phyloP scores from a whole-genome alignment of 2,113 vertebrate species.

The Meriones unguiculatus region DNA sequence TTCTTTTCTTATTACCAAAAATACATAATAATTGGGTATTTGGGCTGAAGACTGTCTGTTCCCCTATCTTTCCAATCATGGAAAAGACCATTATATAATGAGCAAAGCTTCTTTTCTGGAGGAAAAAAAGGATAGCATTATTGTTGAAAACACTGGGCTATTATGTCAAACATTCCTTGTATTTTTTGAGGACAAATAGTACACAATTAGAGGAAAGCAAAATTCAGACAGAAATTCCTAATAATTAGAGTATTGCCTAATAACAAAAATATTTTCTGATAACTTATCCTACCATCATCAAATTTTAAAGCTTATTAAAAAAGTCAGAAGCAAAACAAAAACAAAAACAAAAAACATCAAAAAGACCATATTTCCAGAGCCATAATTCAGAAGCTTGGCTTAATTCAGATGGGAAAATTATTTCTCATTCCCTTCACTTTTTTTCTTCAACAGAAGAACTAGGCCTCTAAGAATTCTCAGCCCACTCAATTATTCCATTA shows the following conservation, averaged over 20 bases:
- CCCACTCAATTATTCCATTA: slow-evolving; percentile 39
- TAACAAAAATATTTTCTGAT: slow-evolving; percentile 80
- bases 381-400: slow-evolving; percentile 48
- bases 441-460: slow-evolving; percentile 57
- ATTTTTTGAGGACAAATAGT: slow-evolving; percentile 66
- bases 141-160: slow-evolving; percentile 85
- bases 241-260: slow-evolving; percentile 79
- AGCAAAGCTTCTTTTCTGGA: slow-evolving; percentile 83
- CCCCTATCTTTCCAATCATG: slow-evolving; percentile 65
- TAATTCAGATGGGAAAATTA: slow-evolving; percentile 54
- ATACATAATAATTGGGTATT: slow-evolving; percentile 45
- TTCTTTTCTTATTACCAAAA: slow-evolving; percentile 41
- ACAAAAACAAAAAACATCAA: slow-evolving; percentile 11
- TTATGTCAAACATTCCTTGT: slow-evolving; percentile 86
- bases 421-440: slow-evolving; percentile 51
- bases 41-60: slow-evolving; percentile 56
- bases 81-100: slow-evolving; percentile 64
- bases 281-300: slow-evolving; percentile 77
- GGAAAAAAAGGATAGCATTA: slow-evolving; percentile 85
- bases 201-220: slow-evolving; percentile 78
- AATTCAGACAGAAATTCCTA: slow-evolving; percentile 74
- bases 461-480: slow-evolving; percentile 46
- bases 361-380: slow-evolving; percentile 38
- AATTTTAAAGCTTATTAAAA: slow-evolving; percentile 63
- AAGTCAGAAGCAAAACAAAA: slow-evolving; percentile 67